Evolutionary conservation across 2,888 invertebrate genomes (phyloP).

Genomic region (Xylocampa areola): DNA sequence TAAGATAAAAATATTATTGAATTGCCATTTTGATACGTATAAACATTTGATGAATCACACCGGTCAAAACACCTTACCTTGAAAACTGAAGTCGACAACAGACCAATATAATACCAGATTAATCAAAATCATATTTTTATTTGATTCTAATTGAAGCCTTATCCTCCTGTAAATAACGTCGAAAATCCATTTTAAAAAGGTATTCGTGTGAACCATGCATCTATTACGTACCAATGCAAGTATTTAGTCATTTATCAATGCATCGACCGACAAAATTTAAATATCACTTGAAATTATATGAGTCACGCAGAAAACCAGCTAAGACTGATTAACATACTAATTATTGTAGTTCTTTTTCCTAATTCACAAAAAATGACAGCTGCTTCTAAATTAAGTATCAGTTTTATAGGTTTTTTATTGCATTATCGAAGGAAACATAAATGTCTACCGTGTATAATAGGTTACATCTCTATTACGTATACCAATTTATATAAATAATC

Average conservation of each 20-base stretch:
- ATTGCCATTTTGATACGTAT: slow-evolving; percentile 8
- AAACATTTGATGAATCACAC: slow-evolving; percentile 48
- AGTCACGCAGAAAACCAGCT: slow-evolving; percentile 53
- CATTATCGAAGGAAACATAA: slow-evolving; percentile 37
- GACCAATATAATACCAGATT: slow-evolving; percentile 36
- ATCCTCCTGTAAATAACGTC: slow-evolving; percentile 3
- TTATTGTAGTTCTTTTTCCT: slow-evolving; percentile 46
- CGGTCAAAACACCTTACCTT: slow-evolving; percentile 39
- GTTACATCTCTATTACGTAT: background rate
- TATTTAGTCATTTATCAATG: slow-evolving; percentile 54
- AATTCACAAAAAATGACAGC: slow-evolving; percentile 57
- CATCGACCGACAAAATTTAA: slow-evolving; percentile 57
- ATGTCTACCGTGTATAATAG: slow-evolving; percentile 19
- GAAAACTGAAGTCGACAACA: slow-evolving; percentile 33
- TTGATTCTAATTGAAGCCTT: slow-evolving; percentile 17
- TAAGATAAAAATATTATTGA: slow-evolving; percentile 19
- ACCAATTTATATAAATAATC: no score
- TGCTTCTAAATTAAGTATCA: slow-evolving; percentile 59
- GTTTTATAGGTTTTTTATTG: slow-evolving; percentile 37
- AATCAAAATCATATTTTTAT: slow-evolving; percentile 20
- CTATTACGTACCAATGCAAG: slow-evolving; percentile 23
- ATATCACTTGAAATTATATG: slow-evolving; percentile 53
- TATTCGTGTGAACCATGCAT: slow-evolving; percentile 32
- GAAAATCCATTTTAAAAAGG: slow-evolving; percentile 12
- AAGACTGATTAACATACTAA: slow-evolving; percentile 52